Evolutionary conservation across 1,140 invertebrate genomes (phyloP).

Genomic region (Anthonomus grandis): DNA sequence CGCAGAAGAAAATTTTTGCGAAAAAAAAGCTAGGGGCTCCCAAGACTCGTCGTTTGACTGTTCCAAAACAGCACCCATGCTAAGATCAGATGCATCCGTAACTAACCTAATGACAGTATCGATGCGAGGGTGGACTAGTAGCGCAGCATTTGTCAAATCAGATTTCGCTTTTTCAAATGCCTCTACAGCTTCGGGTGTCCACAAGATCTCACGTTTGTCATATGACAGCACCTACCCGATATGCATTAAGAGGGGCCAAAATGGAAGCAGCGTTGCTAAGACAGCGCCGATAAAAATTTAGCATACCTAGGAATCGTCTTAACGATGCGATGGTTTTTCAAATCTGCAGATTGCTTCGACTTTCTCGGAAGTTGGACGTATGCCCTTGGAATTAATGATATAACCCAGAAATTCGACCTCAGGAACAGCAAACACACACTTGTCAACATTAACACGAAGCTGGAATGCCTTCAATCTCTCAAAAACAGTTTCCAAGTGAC

Average conservation of each 20-base stretch:
- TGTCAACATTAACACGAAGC: conserved; percentile 39
- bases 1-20: conserved; percentile 23
- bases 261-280: conserved; percentile 34
- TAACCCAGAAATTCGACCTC: conserved; percentile 43
- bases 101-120: conserved; percentile 8
- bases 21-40: conserved; percentile 34
- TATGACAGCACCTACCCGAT: neutral
- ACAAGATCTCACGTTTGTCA: neutral
- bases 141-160: conserved; percentile 26
- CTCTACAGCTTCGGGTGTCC: no score
- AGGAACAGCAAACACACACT: conserved; percentile 34
- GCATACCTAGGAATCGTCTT: conserved; percentile 42
- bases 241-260: conserved; percentile 10
- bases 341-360: conserved; percentile 39
- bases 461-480: conserved; percentile 26
- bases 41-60: conserved; percentile 32
- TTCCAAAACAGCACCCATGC: conserved; percentile 46
- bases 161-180: conserved; percentile 38
- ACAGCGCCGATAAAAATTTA: conserved; percentile 46
- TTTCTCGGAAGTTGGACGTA: conserved; percentile 36
- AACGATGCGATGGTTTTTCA: conserved; percentile 28
- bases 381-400: conserved; percentile 32
- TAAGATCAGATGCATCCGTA: conserved; percentile 45
- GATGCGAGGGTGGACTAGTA: conserved; percentile 25
- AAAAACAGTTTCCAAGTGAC: conserved; percentile 38